Conservation (phyloP, 1,140 invertebrate genomes). For the Polypedilum pembai region DNA sequence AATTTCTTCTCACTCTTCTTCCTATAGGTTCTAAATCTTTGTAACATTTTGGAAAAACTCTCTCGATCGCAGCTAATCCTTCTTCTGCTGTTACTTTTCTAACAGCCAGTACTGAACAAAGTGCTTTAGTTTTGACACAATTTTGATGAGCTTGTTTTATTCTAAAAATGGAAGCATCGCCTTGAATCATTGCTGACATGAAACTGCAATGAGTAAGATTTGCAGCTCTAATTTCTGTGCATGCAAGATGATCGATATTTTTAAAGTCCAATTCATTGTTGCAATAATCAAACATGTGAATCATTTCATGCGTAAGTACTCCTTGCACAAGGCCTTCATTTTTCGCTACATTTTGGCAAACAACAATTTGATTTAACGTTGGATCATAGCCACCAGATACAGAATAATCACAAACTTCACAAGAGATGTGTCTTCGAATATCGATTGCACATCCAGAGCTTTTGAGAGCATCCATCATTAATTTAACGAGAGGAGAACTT, state of each 20-base stretch:
- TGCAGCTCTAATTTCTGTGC: conserved; percentile 87
- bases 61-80: conserved; percentile 69
- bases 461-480: conserved; percentile 78
- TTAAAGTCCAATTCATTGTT: conserved; percentile 79
- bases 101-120: conserved; percentile 72
- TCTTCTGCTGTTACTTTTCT: conserved; percentile 63
- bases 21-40: conserved; percentile 89
- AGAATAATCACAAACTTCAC: conserved; percentile 75
- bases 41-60: conserved; percentile 89
- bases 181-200: conserved; percentile 45
- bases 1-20: conserved; percentile 68
- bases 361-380: conserved; percentile 78
- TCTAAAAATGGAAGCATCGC: conserved; percentile 64
- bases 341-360: conserved; percentile 79
- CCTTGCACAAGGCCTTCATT: conserved; percentile 60
- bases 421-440: conserved; percentile 78
- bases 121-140: conserved; percentile 85
- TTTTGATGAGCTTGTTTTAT: conserved; percentile 68
- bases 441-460: conserved; percentile 76
- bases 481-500: conserved; percentile 72
- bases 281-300: conserved; percentile 96
- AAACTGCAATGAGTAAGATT: conserved; percentile 90
- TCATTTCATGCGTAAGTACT: conserved; percentile 84
- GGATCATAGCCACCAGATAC: conserved; percentile 92
- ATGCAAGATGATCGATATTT: conserved; percentile 88